phyloP scores from a whole-genome alignment of 2,113 vertebrate genomes.

The Sceloporus undulatus region DNA sequence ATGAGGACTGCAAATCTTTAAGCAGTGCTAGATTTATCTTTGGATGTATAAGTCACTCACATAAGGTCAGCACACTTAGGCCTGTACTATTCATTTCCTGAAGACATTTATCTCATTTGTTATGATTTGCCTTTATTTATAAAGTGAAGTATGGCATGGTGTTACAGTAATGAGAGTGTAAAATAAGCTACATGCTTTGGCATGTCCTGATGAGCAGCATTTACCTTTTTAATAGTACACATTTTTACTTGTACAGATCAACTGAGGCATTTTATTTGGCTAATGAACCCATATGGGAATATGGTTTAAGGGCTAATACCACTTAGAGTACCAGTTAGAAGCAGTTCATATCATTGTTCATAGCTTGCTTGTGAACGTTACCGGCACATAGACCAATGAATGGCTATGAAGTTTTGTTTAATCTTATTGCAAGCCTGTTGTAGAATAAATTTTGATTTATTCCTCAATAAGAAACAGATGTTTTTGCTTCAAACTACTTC shows the following conservation, averaged over 20 bases:
- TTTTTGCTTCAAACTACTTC: not conserved
- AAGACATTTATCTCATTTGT: not conserved
- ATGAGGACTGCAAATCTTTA: not conserved
- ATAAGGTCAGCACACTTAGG: not conserved
- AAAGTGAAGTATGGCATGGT: not conserved
- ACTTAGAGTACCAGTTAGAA: not conserved
- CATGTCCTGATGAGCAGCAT: not conserved
- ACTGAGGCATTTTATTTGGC: not conserved
- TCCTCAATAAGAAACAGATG: not conserved
- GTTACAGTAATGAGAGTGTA: not conserved
- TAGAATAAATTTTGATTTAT: not conserved
- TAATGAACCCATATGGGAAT: not conserved
- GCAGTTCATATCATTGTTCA: not conserved
- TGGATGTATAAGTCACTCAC: not conserved
- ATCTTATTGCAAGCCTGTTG: not conserved
- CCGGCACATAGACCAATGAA: not conserved
- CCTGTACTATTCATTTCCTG: not conserved
- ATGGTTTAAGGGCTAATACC: not conserved
- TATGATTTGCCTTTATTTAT: not conserved
- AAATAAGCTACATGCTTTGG: not conserved
- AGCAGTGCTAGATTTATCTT: not conserved
- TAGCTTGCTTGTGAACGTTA: not conserved
- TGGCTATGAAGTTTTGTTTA: not conserved
- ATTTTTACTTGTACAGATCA: not conserved
- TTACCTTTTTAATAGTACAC: not conserved